Percentiles rank a stretch among this genome's conserved stretches.
phyloP scores from a whole-genome alignment of 2,888 invertebrate genomes.

The Ophioninae sp. region DNA sequence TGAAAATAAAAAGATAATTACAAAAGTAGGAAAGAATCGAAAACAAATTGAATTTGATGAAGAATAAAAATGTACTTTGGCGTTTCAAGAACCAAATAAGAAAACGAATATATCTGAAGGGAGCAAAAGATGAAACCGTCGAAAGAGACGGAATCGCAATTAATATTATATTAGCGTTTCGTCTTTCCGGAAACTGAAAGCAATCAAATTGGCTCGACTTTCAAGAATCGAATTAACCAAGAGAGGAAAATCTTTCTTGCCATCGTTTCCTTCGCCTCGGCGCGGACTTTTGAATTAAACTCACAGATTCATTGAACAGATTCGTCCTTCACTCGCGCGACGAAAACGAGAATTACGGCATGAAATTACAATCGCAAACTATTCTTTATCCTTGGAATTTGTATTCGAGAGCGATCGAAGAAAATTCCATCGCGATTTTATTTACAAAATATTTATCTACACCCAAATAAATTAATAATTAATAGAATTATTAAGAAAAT shows the following conservation, averaged over 20 bases:
- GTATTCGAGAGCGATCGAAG: not conserved
- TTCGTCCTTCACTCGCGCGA: not conserved
- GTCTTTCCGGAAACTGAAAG: constrained; percentile 54
- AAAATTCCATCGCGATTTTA: constrained; percentile 3
- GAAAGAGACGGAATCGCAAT: constrained; percentile 59
- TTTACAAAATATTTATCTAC: not conserved
- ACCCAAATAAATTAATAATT: not conserved
- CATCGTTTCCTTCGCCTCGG: constrained; percentile 38
- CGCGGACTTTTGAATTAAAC: constrained; percentile 58
- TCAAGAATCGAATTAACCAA: constrained; percentile 20
- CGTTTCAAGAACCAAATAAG: not conserved
- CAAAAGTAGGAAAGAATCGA: too few species aligned
- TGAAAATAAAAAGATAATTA: too few species aligned
- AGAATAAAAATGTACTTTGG: not conserved
- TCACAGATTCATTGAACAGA: constrained; percentile 55
- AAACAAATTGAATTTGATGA: too few species aligned
- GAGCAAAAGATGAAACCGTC: not conserved
- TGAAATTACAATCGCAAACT: constrained; percentile 25
- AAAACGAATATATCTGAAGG: not conserved
- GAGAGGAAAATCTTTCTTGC: constrained; percentile 18
- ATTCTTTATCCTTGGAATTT: constrained; percentile 3
- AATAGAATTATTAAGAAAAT: too few species aligned
- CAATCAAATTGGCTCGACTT: constrained; percentile 59
- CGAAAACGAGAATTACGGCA: constrained; percentile 14
- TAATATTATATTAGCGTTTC: constrained; percentile 63